A percentile compares a stretch with the other conserved stretches of the same genome.
Evolutionary conservation across 2,797 vertebrate species (phyloP).

Genomic region (Phaenicophaeus curvirostris): DNA sequence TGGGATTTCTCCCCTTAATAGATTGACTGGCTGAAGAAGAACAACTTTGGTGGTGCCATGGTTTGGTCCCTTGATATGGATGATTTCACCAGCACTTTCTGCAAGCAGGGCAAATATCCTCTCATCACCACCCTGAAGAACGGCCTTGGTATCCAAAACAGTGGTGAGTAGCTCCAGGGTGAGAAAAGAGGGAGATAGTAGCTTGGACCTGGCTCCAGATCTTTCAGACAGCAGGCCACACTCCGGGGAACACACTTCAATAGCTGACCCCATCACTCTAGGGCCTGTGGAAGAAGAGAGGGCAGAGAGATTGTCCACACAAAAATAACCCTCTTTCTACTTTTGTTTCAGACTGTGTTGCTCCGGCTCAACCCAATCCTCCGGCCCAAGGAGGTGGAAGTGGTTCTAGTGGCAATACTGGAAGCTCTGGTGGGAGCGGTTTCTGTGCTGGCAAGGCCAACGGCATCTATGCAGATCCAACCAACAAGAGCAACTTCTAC

Average conservation of each 20-base stretch:
- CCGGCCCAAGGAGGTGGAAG: neutral
- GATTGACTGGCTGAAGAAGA: conserved; percentile 77
- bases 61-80: conserved; percentile 81
- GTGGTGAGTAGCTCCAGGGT: neutral
- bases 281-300: neutral
- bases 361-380: neutral
- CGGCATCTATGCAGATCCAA: conserved; percentile 72
- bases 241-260: neutral
- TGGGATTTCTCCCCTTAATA: neutral
- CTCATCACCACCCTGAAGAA: conserved; percentile 47
- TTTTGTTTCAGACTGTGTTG: conserved; percentile 25
- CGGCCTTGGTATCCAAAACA: conserved; percentile 7
- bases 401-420: neutral
- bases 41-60: conserved; percentile 77
- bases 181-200: neutral
- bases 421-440: neutral
- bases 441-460: conserved; percentile 80
- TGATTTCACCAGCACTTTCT: conserved; percentile 77
- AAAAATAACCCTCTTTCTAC: neutral
- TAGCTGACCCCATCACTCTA: neutral
- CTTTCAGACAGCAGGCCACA: neutral
- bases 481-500: conserved; percentile 76
- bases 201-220: neutral
- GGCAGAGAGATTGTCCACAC: too few relatives aligned
- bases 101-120: conserved; percentile 77